These are phyloP conservation scores for Intellagama lesueurii DNA, from an alignment of 2,797 vertebrate species.

Conservation along the genomic window DNA sequence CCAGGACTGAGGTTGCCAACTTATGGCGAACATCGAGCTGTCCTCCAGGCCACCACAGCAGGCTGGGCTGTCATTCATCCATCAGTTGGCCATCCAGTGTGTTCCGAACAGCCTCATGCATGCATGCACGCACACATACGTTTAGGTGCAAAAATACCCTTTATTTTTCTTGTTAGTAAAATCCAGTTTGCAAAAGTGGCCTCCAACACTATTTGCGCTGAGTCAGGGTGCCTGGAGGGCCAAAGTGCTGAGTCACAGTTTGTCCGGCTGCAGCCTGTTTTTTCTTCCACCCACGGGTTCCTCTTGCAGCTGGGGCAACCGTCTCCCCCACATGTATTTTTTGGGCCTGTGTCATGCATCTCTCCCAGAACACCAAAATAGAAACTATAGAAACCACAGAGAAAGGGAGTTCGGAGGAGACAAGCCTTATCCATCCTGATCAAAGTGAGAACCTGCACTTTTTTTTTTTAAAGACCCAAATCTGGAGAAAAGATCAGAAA, in stretches of 20 bases:
- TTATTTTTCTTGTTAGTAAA: too few species aligned
- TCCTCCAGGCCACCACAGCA: background rate
- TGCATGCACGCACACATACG: too few species aligned
- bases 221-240: background rate
- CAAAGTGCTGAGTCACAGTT: constrained; percentile 21
- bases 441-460: background rate
- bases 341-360: background rate
- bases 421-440: too few species aligned
- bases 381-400: constrained; percentile 6
- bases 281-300: background rate
- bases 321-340: background rate
- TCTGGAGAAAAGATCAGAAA: too few species aligned
- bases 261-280: background rate
- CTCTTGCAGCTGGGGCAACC: background rate
- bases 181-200: too few species aligned
- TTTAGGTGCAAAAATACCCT: too few species aligned
- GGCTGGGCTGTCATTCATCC: background rate
- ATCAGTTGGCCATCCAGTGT: background rate
- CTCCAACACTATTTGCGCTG: background rate
- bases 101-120: background rate
- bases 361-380: background rate
- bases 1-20: background rate
- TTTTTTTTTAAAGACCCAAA: background rate
- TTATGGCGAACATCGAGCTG: too few species aligned
- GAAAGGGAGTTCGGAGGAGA: background rate